Conservation (phyloP, 2,797 vertebrate species). For the Gorsachius magnificus region DNA sequence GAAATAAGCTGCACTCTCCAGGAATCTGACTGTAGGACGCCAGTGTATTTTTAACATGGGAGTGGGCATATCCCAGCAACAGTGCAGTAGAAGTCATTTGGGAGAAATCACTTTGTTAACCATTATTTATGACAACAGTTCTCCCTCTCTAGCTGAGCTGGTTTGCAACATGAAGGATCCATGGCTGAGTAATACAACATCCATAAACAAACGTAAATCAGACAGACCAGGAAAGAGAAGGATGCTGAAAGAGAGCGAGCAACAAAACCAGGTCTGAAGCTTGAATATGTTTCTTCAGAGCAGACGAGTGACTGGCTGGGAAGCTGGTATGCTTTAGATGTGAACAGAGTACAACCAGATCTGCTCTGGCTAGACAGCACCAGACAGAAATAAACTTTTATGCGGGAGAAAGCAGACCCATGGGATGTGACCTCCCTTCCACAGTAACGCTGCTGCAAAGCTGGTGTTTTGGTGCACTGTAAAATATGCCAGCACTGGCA, state of each 20-base stretch:
- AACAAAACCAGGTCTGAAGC: not conserved
- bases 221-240: not conserved
- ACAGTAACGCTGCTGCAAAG: not conserved
- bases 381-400: not conserved
- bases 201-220: not conserved
- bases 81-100: not conserved
- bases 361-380: not conserved
- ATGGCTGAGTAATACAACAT: not conserved
- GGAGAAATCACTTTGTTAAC: not conserved
- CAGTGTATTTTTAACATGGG: not conserved
- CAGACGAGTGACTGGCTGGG: not conserved
- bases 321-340: accelerated
- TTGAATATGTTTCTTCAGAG: not conserved
- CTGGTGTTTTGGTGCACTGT: not conserved
- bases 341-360: not conserved
- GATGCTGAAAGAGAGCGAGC: not conserved
- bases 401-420: not conserved
- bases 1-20: not conserved
- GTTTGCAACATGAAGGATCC: not conserved
- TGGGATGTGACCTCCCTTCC: not conserved
- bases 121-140: not conserved
- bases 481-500: not conserved
- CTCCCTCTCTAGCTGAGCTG: not conserved
- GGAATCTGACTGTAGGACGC: not conserved
- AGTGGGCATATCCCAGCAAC: not conserved